A percentile compares a stretch with the other conserved stretches of the same genome.
These are phyloP conservation scores for Drosophila austrosaltans DNA, from an alignment of 2,888 invertebrate species.

Conservation along the genomic window DNA sequence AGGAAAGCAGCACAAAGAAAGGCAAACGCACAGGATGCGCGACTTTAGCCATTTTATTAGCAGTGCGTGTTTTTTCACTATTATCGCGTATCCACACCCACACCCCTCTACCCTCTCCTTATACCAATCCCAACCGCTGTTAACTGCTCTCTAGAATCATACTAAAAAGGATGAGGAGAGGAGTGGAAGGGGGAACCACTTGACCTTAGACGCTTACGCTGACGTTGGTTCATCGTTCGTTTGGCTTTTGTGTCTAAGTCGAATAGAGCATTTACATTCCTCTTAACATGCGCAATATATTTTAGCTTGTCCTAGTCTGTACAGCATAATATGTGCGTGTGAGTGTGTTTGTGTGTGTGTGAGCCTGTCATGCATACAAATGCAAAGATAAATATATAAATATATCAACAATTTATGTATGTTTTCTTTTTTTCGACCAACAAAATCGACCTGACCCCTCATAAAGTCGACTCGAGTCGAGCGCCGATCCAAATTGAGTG, in stretches of 20 bases:
- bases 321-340: slow-evolving; percentile 24
- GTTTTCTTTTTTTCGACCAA: slow-evolving; percentile 47
- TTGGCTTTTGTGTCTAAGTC: slow-evolving; percentile 51
- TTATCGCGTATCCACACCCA: slow-evolving; percentile 57
- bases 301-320: slow-evolving; percentile 46
- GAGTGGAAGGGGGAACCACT: slow-evolving; percentile 40
- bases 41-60: slow-evolving; percentile 74
- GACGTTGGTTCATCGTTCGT: slow-evolving; percentile 35
- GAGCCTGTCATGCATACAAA: slow-evolving; percentile 69
- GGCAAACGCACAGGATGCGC: slow-evolving; percentile 48
- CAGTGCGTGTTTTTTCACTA: slow-evolving; percentile 77
- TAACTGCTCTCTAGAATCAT: slow-evolving; percentile 3
- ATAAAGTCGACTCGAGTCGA: slow-evolving; percentile 48
- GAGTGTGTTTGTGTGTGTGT: slow-evolving; percentile 19
- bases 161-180: neutral
- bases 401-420: slow-evolving; percentile 36
- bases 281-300: slow-evolving; percentile 73
- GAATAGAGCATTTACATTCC: slow-evolving; percentile 63
- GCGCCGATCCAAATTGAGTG: slow-evolving; percentile 27
- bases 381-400: slow-evolving; percentile 62
- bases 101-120: slow-evolving; percentile 8
- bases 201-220: slow-evolving; percentile 57
- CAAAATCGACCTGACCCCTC: slow-evolving; percentile 65
- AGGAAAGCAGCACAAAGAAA: neutral
- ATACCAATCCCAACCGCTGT: neutral